Evolutionary conservation across 2,888 invertebrate genomes (phyloP), one percentile per base, ranked within the genome.

Genomic region (Tethea ocularis): DNA sequence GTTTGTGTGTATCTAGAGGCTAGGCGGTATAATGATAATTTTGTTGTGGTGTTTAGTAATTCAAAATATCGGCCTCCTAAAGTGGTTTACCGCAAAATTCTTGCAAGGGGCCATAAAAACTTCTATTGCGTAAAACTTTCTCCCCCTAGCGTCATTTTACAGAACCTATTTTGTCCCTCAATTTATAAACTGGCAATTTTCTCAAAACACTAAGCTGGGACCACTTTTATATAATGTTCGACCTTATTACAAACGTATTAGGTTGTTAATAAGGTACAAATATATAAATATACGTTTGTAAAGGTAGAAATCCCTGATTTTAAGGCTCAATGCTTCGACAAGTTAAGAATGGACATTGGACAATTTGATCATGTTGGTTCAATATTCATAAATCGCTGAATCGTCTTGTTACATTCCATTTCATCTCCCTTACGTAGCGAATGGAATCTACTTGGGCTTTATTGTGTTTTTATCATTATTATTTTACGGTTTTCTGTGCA

Each of bases 231-330:
- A 6, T 1, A 1, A 63, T 53, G 11, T 8, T 59, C 15, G 5
- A 55, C 64, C 62, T 29, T 74, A 71, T 33, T 2, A 0, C 0
- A 2, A 0, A 0, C 0, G 0, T 0, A 22, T 65, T 70, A 52
- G 56, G 66, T 61, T 26, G 56, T 13, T 56, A 58, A 57, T 62
- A 1, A 20, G 6, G 8, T 26, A 54, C 60, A 22, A 6, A 5
- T 23, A 23, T 20, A 20, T 22, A 56, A 17, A 23, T 22, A n/a
- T 51, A 41, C n/a, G 51, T 63, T 63, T 60, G 51, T 5, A 52
- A 52, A 38, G 58, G 61, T 70, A 64, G 63, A 72, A 61, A 69
- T 67, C 72, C 72, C 77, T 33, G 78, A 81, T 81, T 81, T 81
- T 75, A 61, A 74, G 82, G 72, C 62, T 74, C 73, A 77, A 62